Percentiles rank a stretch among this genome's conserved stretches.
phyloP scores from a whole-genome alignment of 2,888 invertebrate species.

The Lagria hirta region DNA sequence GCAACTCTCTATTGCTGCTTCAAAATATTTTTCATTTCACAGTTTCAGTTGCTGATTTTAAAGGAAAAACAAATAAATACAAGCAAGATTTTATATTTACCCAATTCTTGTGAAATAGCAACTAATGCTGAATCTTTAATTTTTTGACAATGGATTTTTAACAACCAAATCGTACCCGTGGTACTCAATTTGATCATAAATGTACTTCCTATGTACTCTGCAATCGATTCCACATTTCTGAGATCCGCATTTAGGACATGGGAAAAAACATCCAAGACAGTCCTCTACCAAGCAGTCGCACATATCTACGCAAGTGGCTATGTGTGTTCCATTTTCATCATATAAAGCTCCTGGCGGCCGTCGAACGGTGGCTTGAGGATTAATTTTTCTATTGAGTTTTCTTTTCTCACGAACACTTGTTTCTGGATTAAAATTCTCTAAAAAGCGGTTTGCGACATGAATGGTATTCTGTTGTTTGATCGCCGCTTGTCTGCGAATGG shows the following conservation, averaged over 20 bases:
- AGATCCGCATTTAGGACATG: conserved; percentile 72
- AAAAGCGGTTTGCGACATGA: conserved; percentile 37
- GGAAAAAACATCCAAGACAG: conserved; percentile 85
- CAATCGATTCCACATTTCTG: conserved; percentile 80
- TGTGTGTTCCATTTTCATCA: conserved; percentile 69
- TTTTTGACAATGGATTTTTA: conserved; percentile 55
- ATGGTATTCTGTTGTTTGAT: conserved; percentile 13
- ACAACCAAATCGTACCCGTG: conserved; percentile 74
- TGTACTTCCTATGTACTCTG: conserved; percentile 74
- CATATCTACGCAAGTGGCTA: conserved; percentile 66
- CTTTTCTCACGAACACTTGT: conserved; percentile 75
- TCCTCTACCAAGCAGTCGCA: conserved; percentile 81
- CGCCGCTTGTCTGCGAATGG: conserved; percentile 11
- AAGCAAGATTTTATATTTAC: too few species aligned
- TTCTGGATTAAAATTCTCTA: conserved; percentile 74
- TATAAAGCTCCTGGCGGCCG: conserved; percentile 62
- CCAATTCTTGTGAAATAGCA: too few species aligned
- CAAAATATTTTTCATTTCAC: too few species aligned
- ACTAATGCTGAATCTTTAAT: too few species aligned
- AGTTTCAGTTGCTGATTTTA: too few species aligned
- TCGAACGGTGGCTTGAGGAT: conserved; percentile 54
- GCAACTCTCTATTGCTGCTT: too few species aligned
- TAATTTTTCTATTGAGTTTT: conserved; percentile 70
- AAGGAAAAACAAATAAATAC: too few species aligned
- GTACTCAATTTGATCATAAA: conserved; percentile 74